A percentile compares a stretch with the other conserved stretches of the same genome.
Conservation (phyloP, 2,888 invertebrate species). For the Villa cingulata region DNA sequence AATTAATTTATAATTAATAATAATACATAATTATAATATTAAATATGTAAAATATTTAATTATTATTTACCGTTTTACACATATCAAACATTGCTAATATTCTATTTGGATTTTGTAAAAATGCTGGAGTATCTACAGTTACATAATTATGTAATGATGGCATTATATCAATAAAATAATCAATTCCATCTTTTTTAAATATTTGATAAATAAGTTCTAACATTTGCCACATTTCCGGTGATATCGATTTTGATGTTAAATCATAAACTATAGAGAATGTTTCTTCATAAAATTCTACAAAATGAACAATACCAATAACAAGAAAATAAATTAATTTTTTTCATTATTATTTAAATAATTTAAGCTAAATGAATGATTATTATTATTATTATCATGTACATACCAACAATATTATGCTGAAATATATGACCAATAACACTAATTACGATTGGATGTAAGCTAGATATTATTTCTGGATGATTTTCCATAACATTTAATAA, state of each 20-base stretch:
- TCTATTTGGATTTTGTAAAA: slow-evolving; percentile 80
- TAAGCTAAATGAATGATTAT: not conserved
- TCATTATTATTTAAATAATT: not conserved
- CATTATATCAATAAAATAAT: slow-evolving; percentile 98
- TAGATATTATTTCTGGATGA: slow-evolving; percentile 60
- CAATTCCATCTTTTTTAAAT: slow-evolving; percentile 87
- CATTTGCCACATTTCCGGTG: slow-evolving; percentile 93
- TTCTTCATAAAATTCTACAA: slow-evolving; percentile 90
- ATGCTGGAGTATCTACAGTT: slow-evolving; percentile 86
- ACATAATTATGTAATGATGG: slow-evolving; percentile 96
- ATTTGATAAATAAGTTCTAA: slow-evolving; percentile 74
- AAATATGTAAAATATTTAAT: slow-evolving; percentile 17
- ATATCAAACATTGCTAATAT: slow-evolving; percentile 87
- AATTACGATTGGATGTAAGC: slow-evolving; percentile 83
- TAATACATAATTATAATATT: too few relatives aligned
- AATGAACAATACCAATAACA: too few relatives aligned
- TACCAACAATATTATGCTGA: slow-evolving; percentile 69
- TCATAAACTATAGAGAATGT: slow-evolving; percentile 85
- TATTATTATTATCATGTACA: too few relatives aligned
- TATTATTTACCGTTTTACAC: slow-evolving; percentile 61
- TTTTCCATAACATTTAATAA: slow-evolving; percentile 89
- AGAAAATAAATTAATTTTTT: not conserved
- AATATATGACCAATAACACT: slow-evolving; percentile 77
- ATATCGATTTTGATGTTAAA: slow-evolving; percentile 75
- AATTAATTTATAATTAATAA: not conserved